Evolutionary conservation across 2,888 invertebrate species (phyloP).

Genomic region (Athetis lepigone): DNA sequence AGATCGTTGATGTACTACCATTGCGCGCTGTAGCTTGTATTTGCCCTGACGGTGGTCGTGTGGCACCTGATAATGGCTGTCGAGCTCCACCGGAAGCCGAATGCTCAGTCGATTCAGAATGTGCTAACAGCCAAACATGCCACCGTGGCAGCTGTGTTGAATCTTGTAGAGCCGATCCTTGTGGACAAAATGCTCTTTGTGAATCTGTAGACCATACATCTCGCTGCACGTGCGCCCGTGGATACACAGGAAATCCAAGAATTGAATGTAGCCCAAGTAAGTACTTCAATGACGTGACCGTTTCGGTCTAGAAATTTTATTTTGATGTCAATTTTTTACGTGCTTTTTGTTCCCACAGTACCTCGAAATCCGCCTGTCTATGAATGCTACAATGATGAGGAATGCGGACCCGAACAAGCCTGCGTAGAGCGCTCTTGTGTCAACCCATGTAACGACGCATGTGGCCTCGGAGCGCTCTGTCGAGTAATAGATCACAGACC

Average conservation of each 20-base stretch:
- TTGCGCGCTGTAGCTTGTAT: slow-evolving; percentile 96
- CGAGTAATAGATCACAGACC: slow-evolving; percentile 94
- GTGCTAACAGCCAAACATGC: slow-evolving; percentile 94
- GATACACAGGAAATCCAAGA: slow-evolving; percentile 94
- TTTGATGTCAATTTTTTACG: neutral
- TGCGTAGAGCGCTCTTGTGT: slow-evolving; percentile 94
- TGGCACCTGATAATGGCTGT: slow-evolving; percentile 94
- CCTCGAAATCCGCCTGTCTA: slow-evolving; percentile 83
- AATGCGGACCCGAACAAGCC: slow-evolving; percentile 93
- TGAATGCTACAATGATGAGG: slow-evolving; percentile 95
- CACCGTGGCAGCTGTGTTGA: slow-evolving; percentile 94
- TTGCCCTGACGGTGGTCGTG: slow-evolving; percentile 95
- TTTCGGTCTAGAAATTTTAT: slow-evolving; percentile 35
- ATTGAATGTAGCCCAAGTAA: slow-evolving; percentile 93
- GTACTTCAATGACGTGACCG: neutral
- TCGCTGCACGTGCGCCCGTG: slow-evolving; percentile 94
- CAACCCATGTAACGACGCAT: slow-evolving; percentile 95
- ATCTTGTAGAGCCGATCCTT: slow-evolving; percentile 94
- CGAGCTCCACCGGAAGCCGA: slow-evolving; percentile 91
- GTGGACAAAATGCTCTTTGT: slow-evolving; percentile 96
- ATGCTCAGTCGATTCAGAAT: slow-evolving; percentile 94
- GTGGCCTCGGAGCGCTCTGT: slow-evolving; percentile 95
- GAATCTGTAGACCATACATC: slow-evolving; percentile 94
- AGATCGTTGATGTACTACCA: slow-evolving; percentile 94
- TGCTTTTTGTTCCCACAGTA: slow-evolving; percentile 71